phyloP scores from a whole-genome alignment of 2,797 vertebrate species.

The Lepus townsendii region DNA sequence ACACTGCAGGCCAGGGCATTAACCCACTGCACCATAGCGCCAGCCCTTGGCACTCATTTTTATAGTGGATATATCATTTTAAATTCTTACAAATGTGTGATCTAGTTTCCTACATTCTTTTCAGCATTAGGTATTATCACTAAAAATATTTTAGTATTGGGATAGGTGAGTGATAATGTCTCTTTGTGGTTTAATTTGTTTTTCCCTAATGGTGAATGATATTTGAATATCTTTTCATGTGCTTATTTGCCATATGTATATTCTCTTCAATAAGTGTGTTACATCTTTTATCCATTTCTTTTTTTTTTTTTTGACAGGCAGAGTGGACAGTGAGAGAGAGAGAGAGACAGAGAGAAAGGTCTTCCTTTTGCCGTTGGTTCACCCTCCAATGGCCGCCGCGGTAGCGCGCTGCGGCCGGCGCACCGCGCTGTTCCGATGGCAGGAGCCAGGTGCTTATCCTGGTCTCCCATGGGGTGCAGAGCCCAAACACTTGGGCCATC shows the following conservation, averaged over 20 bases:
- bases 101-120: not conserved
- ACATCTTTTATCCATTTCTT: not conserved
- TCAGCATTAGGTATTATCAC: not conserved
- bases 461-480: too few relatives aligned
- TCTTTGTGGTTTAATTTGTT: not conserved
- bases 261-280: not conserved
- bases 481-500: too few relatives aligned
- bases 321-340: too few relatives aligned
- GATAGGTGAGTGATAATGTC: not conserved
- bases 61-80: not conserved
- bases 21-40: too few relatives aligned
- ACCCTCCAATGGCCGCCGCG: too few relatives aligned
- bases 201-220: not conserved
- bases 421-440: too few relatives aligned
- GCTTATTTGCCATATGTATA: not conserved
- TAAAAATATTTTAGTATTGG: not conserved
- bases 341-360: too few relatives aligned
- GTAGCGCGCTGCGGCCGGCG: too few relatives aligned
- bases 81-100: not conserved
- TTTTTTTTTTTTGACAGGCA: too few relatives aligned
- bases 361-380: too few relatives aligned
- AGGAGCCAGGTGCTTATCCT: too few relatives aligned
- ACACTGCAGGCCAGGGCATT: too few relatives aligned
- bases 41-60: not conserved
- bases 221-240: not conserved